Base-by-base conservation (phyloP, 2,888 invertebrate genomes). In the Andricus quercusramuli region DNA sequence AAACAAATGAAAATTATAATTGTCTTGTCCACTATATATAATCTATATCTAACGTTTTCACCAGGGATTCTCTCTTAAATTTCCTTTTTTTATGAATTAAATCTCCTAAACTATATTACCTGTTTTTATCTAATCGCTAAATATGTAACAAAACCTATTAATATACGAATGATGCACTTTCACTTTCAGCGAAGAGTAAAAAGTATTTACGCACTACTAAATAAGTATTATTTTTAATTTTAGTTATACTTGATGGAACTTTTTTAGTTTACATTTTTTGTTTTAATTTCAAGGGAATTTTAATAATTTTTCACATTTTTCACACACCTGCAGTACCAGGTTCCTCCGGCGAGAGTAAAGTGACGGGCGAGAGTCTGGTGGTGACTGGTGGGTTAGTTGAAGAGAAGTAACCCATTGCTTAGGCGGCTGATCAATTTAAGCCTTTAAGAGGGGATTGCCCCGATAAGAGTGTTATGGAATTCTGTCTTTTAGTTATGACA, bases 401-500 rank as follows among this genome's bases (percentile, higher is more conserved):
- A 85, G 67, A 85, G 80, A 86, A 90, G 87, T 90, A 90, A 88
- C 85, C 85, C 85, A 80, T 84, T 82, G 84, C 87, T 88, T 84
- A 85, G 87, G 83, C 82, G 83, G 78, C 65, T 87, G 87, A 87
- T 86, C 88, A 89, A 89, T 90, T 90, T 89, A 89, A 90, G 47
- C 17, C 47, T 85, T 86, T 85, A 86, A 84, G 85, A 86, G 84
- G 84, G 76, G 79, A 77, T 47, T 77, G n/a, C n/a, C 51, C 51
- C 74, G 32, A 74, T 74, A 74, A 74, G 56, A 74, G 74, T 62
- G 15, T 74, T 74, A 74, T 74, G n/a, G 51, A 56, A 74, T 74
- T 74, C 74, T 74, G 74, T 56, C 51, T 13, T 56, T n/a, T 56
- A 74, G n/a, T 74, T 74, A 74, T 74, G 51, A 37, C 74, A 74